Conservation (phyloP, 1,140 invertebrate species). For the Tribolium madens region DNA sequence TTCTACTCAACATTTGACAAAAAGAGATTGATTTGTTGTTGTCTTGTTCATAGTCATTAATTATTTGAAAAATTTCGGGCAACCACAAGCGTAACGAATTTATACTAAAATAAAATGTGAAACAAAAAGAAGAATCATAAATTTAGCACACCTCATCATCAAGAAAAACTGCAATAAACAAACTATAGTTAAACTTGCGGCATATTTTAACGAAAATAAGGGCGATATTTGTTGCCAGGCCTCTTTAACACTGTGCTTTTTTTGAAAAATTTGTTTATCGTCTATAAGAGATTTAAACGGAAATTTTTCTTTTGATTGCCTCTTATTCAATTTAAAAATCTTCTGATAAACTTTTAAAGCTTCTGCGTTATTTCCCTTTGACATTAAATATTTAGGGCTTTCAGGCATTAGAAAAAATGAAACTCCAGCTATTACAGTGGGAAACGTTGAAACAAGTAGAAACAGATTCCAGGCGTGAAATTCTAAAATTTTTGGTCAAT, state of each 20-base stretch:
- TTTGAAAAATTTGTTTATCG: conserved; percentile 12
- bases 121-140: not conserved
- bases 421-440: conserved; percentile 73
- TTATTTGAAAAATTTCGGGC: conserved; percentile 73
- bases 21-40: conserved; percentile 48
- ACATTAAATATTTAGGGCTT: conserved; percentile 87
- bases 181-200: conserved; percentile 52
- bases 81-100: conserved; percentile 73
- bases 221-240: conserved; percentile 53
- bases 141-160: conserved; percentile 52
- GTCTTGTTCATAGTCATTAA: conserved; percentile 60
- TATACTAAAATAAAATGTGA: conserved; percentile 58
- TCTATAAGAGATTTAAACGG: conserved; percentile 68
- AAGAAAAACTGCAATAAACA: conserved; percentile 54
- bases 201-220: conserved; percentile 51
- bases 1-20: conserved; percentile 53
- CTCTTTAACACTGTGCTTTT: conserved; percentile 47
- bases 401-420: conserved; percentile 79
- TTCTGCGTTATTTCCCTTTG: conserved; percentile 75
- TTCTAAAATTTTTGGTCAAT: conserved; percentile 62
- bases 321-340: conserved; percentile 74
- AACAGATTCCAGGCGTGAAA: conserved; percentile 84
- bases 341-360: conserved; percentile 72
- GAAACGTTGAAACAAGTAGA: conserved; percentile 74
- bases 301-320: conserved; percentile 71